Conservation (phyloP, 2,797 vertebrate genomes). For the Pangasius macronema region DNA sequence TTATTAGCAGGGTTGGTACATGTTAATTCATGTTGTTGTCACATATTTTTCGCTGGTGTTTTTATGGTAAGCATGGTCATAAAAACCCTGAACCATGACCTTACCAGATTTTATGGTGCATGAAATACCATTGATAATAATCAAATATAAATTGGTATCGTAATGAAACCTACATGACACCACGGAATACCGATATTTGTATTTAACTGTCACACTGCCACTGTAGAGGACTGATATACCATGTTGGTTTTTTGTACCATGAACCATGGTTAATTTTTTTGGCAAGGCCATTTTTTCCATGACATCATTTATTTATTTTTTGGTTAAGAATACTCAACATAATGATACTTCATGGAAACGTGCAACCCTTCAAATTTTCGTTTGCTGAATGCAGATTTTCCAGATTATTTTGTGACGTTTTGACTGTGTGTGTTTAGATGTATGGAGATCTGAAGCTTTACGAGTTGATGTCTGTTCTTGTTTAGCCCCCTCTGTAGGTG, state of each 20-base stretch:
- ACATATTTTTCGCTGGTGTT: not conserved
- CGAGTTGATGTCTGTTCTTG: slow-evolving; percentile 7
- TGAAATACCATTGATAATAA: no score
- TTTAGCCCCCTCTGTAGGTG: slow-evolving; percentile 52
- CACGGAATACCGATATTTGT: no score
- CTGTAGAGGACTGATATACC: not conserved
- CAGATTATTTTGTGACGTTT: not conserved
- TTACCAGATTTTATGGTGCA: slow-evolving; percentile 17
- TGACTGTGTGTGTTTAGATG: not conserved
- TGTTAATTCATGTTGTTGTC: no score
- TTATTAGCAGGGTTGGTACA: not conserved
- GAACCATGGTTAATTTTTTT: not conserved
- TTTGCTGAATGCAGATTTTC: not conserved
- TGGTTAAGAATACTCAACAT: not conserved
- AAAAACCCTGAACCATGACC: not conserved
- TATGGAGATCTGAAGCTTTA: slow-evolving; percentile 14
- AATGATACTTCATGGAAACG: not conserved
- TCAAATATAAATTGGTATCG: no score
- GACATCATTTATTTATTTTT: not conserved
- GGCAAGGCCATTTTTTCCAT: not conserved
- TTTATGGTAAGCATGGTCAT: not conserved
- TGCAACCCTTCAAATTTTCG: not conserved
- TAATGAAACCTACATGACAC: no score
- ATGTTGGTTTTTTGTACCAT: not conserved
- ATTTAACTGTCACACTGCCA: not conserved